phyloP scores from a whole-genome alignment of 2,113 vertebrate genomes.

The Erpornis zantholeuca region DNA sequence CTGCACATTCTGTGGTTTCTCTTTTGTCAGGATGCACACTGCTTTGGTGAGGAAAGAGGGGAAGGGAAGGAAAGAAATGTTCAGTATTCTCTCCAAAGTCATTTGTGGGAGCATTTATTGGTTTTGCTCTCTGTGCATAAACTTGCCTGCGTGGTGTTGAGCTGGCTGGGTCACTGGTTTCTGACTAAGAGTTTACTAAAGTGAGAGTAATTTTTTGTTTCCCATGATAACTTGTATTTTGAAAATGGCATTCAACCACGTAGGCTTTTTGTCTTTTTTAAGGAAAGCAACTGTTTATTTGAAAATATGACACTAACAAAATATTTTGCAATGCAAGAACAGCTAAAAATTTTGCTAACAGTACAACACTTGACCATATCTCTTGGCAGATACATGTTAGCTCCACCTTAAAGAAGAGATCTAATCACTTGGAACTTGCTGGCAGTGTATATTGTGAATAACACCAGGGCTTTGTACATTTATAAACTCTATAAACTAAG shows the following conservation, averaged over 20 bases:
- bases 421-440: not conserved
- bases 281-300: not conserved
- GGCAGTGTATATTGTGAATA: not conserved
- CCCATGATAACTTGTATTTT: not conserved
- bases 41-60: slow-evolving; percentile 3
- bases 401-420: not conserved
- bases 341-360: not conserved
- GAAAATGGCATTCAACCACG: not conserved
- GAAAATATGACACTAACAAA: not conserved
- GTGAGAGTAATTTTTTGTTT: not conserved
- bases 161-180: not conserved
- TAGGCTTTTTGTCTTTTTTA: not conserved
- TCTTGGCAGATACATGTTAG: not conserved
- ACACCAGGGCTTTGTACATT: not conserved
- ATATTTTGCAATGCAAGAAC: not conserved
- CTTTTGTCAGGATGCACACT: slow-evolving; percentile 13
- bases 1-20: slow-evolving; percentile 55
- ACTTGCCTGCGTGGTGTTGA: not conserved
- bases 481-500: not conserved
- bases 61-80: slow-evolving; percentile 14
- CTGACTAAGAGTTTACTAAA: not conserved
- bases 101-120: not conserved
- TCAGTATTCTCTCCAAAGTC: not conserved
- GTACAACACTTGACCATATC: not conserved
- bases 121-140: not conserved